A percentile compares a stretch with the other conserved stretches of the same genome.
These are phyloP conservation scores for Heliocidaris tuberculata DNA, from an alignment of 35 echinoderm and acorn worm genomes.

Conservation along the genomic window DNA sequence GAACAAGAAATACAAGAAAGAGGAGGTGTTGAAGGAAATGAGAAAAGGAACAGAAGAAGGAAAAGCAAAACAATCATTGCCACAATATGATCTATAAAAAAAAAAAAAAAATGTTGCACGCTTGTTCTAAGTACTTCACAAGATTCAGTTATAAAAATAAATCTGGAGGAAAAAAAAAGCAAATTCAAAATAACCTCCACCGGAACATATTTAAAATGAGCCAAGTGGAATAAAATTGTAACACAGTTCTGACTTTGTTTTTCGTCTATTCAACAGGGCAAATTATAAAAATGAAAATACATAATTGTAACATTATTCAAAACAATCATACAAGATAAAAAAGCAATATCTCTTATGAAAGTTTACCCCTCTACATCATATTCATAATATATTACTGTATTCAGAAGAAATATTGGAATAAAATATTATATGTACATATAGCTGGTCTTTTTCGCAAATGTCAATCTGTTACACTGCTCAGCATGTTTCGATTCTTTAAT, in stretches of 20 bases:
- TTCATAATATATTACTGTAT: not conserved
- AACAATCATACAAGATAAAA: not conserved
- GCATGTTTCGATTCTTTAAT: too few species aligned
- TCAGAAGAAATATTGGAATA: not conserved
- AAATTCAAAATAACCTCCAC: not conserved
- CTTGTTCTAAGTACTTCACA: not conserved
- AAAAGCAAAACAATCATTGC: not conserved
- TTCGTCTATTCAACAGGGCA: not conserved
- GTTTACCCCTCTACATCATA: not conserved
- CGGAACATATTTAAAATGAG: not conserved
- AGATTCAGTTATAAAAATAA: not conserved
- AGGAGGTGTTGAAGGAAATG: too few species aligned
- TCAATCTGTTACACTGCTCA: not conserved
- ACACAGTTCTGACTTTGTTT: not conserved
- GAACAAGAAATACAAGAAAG: too few species aligned
- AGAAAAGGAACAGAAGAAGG: not conserved
- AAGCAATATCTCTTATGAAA: not conserved
- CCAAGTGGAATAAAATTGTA: not conserved
- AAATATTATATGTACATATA: not conserved
- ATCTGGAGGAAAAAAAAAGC: not conserved
- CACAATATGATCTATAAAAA: not conserved
- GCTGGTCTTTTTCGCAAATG: not conserved
- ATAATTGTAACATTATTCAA: not conserved
- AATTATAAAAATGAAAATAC: not conserved
- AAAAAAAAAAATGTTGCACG: not conserved